Conservation (phyloP, 2,888 invertebrate species). For the Caenorhabditis japonica region DNA sequence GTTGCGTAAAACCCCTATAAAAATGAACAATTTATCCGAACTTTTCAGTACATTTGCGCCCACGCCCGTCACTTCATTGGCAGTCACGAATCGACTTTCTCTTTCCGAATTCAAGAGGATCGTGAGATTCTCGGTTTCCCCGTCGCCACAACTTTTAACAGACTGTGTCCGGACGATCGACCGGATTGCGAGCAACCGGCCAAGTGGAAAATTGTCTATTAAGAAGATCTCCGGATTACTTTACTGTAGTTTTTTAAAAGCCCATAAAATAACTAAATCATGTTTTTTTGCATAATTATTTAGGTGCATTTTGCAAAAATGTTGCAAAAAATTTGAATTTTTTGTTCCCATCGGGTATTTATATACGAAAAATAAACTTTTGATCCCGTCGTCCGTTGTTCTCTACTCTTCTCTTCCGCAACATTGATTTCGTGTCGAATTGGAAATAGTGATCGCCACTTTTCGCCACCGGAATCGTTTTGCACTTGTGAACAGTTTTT, state of each 20-base stretch:
- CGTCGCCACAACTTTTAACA: conserved; percentile 87
- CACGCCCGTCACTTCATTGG: conserved; percentile 86
- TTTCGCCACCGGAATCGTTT: no score
- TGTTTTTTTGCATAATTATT: not conserved
- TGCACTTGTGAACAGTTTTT: no score
- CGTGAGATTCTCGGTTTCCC: conserved; percentile 92
- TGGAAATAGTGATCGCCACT: no score
- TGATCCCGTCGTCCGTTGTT: not conserved
- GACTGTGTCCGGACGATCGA: conserved; percentile 82
- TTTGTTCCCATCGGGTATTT: not conserved
- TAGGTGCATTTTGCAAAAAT: conserved; percentile 1
- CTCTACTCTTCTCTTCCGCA: conserved; percentile 28
- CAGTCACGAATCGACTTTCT: conserved; percentile 93
- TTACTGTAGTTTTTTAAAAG: no score
- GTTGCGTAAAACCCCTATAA: no score
- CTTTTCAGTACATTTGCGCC: conserved; percentile 89
- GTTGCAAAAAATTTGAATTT: no score
- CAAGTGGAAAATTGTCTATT: conserved; percentile 81
- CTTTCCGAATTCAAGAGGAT: conserved; percentile 96
- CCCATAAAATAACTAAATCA: no score
- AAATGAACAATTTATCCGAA: no score
- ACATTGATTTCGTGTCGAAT: conserved; percentile 40
- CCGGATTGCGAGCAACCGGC: conserved; percentile 84
- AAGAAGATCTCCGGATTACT: no score
- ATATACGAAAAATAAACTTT: conserved; percentile 25